A percentile compares a stretch with the other conserved stretches of the same genome.
Evolutionary conservation across 2,797 vertebrate genomes (phyloP).

Genomic region (Coendou prehensilis): DNA sequence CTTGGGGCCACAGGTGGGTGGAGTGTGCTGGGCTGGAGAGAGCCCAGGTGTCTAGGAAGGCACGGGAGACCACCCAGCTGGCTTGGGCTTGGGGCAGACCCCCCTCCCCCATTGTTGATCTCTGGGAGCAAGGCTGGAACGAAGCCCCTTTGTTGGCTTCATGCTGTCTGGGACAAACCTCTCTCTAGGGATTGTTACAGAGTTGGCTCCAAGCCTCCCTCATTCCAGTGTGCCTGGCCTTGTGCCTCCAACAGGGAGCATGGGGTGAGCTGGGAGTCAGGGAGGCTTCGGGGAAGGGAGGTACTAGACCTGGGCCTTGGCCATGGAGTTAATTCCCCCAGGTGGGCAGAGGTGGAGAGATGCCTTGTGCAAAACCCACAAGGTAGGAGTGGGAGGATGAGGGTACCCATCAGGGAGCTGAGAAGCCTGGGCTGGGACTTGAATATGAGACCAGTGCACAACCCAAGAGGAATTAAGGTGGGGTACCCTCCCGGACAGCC

Average conservation of each 20-base stretch:
- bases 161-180: not conserved
- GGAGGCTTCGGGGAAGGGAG: slow-evolving; percentile 24
- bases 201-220: slow-evolving; percentile 29
- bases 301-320: not conserved
- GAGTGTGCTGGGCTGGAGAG: slow-evolving; percentile 46
- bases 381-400: not conserved
- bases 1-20: slow-evolving; percentile 64
- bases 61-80: slow-evolving; percentile 80
- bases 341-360: not conserved
- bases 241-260: slow-evolving; percentile 27
- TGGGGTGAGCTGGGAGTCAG: not conserved
- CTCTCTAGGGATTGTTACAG: slow-evolving; percentile 38
- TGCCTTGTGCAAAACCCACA: not conserved
- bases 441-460: not conserved
- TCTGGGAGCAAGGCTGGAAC: not conserved
- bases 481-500: not conserved
- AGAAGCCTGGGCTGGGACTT: not conserved
- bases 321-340: not conserved
- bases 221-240: slow-evolving; percentile 41
- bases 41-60: slow-evolving; percentile 75
- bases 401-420: not conserved
- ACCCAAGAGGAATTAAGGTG: not conserved
- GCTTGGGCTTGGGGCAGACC: slow-evolving; percentile 1
- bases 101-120: not conserved
- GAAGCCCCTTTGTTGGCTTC: slow-evolving; percentile 21